Base-by-base conservation (phyloP, 2,888 invertebrate species). In the Thymelicus sylvestris region DNA sequence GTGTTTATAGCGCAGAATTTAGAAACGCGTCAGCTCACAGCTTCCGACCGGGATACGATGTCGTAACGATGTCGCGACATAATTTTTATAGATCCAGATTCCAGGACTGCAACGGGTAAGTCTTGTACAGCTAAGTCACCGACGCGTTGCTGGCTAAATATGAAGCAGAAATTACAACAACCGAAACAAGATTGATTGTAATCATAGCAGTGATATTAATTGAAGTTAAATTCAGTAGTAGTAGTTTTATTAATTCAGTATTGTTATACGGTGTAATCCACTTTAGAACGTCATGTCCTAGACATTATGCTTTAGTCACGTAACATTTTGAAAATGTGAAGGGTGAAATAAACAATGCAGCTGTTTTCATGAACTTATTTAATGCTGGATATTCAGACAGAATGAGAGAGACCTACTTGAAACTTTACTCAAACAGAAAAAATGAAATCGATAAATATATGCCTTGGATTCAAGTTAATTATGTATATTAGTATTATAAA, bases 1-100 rank as follows among this genome's bases (percentile, higher is more conserved):
- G 61, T 70, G 70, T 71, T 86, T 87, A 86, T 85, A 84, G 86
- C 80, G 79, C 81, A 84, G 83, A 83, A 86, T 87, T 83, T 86
- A 85, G 83, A 82, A 60, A 84, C 83, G 82, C 74, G 74, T 73
- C 63, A 74, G 61, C 74, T 76, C 74, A 71, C 50, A 76, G 61
- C 62, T 62, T 48, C 60, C 68, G 74, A 73, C 64, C 19, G 39
- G 19, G 62, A 57, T 47, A 48, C 31, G 50, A 31, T 6, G 39
- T 39, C 24, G 50, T 13, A 52, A 15, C 48, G 13, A n/a, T 38
- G 7, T 55, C 19, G 15, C 50, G 50, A 52, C 19, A 50, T 41
- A 44, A 3, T 31, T 31, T 44, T 12, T 44, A 44, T 44, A 44
- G 44, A 12, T 31, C 31, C 19, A 0, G 19, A 0, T 2, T 19